A percentile compares a stretch with the other conserved stretches of the same genome.
phyloP scores from a whole-genome alignment of 2,888 invertebrate genomes.

The Andrena haemorrhoa region DNA sequence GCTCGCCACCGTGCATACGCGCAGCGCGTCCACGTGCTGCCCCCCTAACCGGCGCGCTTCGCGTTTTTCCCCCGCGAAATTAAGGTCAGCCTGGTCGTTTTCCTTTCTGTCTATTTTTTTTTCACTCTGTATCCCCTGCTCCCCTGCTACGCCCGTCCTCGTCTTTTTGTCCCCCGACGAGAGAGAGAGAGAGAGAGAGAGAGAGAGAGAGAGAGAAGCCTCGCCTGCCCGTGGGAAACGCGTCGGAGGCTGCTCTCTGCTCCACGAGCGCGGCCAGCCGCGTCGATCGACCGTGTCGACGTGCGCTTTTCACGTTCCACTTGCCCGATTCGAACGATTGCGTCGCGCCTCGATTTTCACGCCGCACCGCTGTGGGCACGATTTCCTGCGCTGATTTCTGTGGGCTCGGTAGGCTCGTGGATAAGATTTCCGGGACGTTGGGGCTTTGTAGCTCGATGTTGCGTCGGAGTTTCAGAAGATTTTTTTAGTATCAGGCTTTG shows the following conservation, averaged over 20 bases:
- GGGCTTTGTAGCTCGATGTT: background rate
- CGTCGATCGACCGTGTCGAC: constrained; percentile 46
- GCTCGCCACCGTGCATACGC: constrained; percentile 17
- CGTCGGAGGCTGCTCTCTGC: constrained; percentile 28
- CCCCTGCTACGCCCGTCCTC: background rate
- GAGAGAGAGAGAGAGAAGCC: constrained; percentile 31
- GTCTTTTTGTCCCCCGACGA: constrained; percentile 1
- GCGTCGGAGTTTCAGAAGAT: background rate
- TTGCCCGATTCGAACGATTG: constrained; percentile 33
- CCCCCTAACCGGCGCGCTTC: constrained; percentile 18
- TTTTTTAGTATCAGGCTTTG: background rate
- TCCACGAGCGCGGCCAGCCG: constrained; percentile 26
- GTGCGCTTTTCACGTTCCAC: constrained; percentile 54
- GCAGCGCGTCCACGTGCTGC: constrained; percentile 24
- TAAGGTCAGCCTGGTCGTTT: constrained; percentile 59
- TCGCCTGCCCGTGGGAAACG: constrained; percentile 61
- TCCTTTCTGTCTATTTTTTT: constrained; percentile 16
- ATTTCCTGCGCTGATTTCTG: constrained; percentile 6
- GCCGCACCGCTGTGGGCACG: background rate
- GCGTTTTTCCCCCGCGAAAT: constrained; percentile 63
- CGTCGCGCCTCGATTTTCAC: constrained; percentile 10
- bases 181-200: constrained; percentile 18
- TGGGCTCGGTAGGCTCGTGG: background rate
- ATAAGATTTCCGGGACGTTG: background rate
- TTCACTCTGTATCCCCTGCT: background rate